These are phyloP conservation scores for Myopa tessellatipennis DNA, from an alignment of 2,888 invertebrate genomes.

Conservation along the genomic window DNA sequence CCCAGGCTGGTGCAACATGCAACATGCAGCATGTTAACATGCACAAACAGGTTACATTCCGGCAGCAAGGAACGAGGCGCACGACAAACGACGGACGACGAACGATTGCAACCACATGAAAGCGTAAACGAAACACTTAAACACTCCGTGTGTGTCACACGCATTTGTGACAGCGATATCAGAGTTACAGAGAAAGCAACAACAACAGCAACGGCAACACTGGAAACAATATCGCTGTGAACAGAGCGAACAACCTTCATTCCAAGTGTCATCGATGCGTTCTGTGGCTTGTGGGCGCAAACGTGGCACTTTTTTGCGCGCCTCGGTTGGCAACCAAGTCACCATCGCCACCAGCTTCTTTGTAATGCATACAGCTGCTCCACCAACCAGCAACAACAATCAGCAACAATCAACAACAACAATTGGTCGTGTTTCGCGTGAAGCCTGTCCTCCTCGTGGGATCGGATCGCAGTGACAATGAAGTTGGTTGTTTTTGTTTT, in stretches of 20 bases:
- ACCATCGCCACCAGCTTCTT: background rate
- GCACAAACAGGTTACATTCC: background rate
- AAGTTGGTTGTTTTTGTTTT: background rate
- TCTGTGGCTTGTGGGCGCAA: conserved; percentile 25
- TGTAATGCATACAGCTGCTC: background rate
- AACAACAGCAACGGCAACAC: conserved; percentile 21
- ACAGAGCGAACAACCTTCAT: background rate
- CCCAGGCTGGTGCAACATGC: conserved; percentile 9
- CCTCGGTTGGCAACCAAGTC: background rate
- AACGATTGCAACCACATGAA: background rate
- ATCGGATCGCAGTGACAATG: conserved; percentile 24
- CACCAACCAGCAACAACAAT: background rate
- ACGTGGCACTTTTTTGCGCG: conserved; percentile 21
- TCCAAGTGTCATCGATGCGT: conserved; percentile 12
- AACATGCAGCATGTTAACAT: background rate
- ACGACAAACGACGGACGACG: background rate
- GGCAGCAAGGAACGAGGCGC: background rate
- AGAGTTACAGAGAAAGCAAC: background rate
- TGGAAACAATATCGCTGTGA: background rate
- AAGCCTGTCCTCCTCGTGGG: conserved; percentile 3
- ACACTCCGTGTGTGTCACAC: background rate
- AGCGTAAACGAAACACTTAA: conserved; percentile 8
- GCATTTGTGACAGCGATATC: conserved; percentile 6
- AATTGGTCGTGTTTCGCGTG: conserved; percentile 15
- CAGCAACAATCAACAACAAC: background rate